Base-by-base conservation (phyloP, 2,113 vertebrate species). In the Hippocampus guttulatus region DNA sequence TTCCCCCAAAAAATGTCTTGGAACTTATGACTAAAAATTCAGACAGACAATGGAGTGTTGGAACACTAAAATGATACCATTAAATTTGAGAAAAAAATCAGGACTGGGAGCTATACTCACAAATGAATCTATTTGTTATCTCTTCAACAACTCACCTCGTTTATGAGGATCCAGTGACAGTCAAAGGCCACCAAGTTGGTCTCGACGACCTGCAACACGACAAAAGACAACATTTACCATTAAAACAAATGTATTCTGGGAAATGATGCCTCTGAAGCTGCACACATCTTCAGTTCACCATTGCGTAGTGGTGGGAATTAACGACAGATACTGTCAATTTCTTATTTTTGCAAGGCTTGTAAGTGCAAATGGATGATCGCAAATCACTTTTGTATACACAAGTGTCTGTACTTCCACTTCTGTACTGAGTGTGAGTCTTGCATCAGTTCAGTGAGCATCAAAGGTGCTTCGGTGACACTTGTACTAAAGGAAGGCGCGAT, bases 81-180 rank as follows among this genome's bases (percentile, higher is more conserved):
- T 3, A 2, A n/a, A 64, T 38, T 43, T n/a, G 2, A 43, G 9
- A 23, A 64, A 14, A 43, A 43, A 43, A 10, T 21, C 38, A 38
- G 1, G 15, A 61, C 14, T 61, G 58, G 33, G 10, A 79, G 68
- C 45, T 18, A 68, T 54, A 65, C 33, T 27, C 54, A 73, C 11
- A 40, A 27, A 14, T 21, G 21, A 8, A 74, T 74, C 21, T 3
- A 75, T 75, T 71, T 76, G 81, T 82, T 69, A 75, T 78, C 69
- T 61, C 27, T 64, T 58, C 33, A 45, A 21, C 69, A 16, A 75
- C 92, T 93, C 92, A 99, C 97, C 95, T 99, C 97, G 82, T 99
- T 99, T 90, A 99, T 99, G 91, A 98, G 95, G 93, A 99, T 98
- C 97, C 97, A 99, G 90, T 99, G 97, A 92, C 97, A 99, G 92